Evolutionary conservation across 2,797 vertebrate species (phyloP).

Genomic region (Cheracebus regulus): DNA sequence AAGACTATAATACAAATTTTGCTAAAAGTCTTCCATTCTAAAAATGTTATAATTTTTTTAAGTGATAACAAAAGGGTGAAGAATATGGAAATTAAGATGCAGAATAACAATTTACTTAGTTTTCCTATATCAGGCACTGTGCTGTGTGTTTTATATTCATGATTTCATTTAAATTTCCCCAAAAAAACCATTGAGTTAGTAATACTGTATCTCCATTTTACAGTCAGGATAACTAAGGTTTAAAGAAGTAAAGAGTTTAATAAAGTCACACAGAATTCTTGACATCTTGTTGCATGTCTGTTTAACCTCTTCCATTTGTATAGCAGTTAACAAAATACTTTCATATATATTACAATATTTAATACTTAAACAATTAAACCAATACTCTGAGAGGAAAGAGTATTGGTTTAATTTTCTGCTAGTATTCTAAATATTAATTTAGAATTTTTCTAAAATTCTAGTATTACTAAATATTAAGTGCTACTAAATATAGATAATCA

Average conservation of each 20-base stretch:
- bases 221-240: neutral
- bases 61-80: neutral
- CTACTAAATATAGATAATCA: neutral
- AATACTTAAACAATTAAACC: conserved; percentile 36
- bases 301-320: neutral
- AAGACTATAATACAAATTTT: neutral
- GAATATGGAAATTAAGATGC: neutral
- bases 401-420: neutral
- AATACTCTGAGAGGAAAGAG: neutral
- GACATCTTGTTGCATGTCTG: neutral
- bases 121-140: neutral
- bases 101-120: neutral
- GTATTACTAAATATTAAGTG: neutral
- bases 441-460: no score
- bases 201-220: neutral
- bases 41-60: neutral
- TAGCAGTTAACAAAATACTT: neutral
- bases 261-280: neutral
- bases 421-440: neutral
- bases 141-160: neutral
- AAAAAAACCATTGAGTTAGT: neutral
- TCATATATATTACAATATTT: neutral
- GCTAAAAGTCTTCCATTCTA: neutral
- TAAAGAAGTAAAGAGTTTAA: conserved; percentile 7
- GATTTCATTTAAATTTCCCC: conserved; percentile 34